Evolutionary conservation across 2,113 vertebrate genomes (phyloP).

Genomic region (Elgaria multicarinata): DNA sequence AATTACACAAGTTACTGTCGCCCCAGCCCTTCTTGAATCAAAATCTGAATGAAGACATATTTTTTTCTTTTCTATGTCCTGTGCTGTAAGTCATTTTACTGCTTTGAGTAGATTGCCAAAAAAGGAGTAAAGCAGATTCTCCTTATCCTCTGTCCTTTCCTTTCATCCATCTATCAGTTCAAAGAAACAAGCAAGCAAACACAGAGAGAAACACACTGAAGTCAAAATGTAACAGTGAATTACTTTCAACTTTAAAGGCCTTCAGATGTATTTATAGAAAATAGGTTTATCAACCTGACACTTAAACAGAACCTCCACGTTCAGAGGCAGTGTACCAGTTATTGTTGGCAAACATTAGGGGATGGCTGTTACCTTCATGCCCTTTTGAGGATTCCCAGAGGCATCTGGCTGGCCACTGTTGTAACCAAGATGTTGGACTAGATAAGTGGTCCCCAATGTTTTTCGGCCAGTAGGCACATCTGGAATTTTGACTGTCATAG

Average conservation of each 20-base stretch:
- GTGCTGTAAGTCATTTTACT: background rate
- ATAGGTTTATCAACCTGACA: background rate
- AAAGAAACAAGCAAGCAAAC: background rate
- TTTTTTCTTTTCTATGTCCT: background rate
- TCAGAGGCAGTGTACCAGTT: background rate
- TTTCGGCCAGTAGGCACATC: too few species aligned
- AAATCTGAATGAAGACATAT: background rate
- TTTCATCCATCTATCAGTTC: background rate
- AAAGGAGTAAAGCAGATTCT: background rate
- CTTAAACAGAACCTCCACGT: background rate
- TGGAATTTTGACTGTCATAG: too few species aligned
- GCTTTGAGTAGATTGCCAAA: background rate
- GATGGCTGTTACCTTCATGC: background rate
- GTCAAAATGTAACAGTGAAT: too few species aligned
- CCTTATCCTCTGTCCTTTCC: background rate
- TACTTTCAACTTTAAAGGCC: background rate
- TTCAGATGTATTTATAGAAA: background rate
- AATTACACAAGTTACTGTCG: background rate
- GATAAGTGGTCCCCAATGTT: too few species aligned
- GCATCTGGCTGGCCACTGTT: background rate
- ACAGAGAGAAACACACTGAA: too few species aligned
- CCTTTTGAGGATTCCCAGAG: background rate
- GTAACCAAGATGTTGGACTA: background rate
- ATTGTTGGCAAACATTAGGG: background rate
- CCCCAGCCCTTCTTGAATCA: background rate